Base-by-base conservation (phyloP, 2,113 vertebrate genomes). In the Caretta caretta region DNA sequence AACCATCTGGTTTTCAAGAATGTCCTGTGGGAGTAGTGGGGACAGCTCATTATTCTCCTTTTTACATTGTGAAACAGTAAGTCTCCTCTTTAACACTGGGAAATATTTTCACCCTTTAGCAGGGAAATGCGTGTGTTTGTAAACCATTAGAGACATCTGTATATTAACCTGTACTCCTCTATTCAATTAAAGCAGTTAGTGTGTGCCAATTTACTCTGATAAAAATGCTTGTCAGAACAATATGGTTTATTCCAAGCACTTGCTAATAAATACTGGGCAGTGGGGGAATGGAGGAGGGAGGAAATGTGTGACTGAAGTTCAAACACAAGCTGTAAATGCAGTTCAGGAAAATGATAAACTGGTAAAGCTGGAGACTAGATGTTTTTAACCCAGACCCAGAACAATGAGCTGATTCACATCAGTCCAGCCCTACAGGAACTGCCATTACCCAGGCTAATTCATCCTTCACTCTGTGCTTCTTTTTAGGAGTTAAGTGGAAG, bases 161-260 rank as follows among this genome's bases (percentile, higher is more conserved):
- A 97, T 35, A 96, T 94, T 90, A 96, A 95, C 90, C 94, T 95
- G 93, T 72, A 57, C 53, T 94, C 87, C 57, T 97, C 91, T 86
- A 94, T 94, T 96, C 94, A 97, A 94, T 96, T 97, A 91, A 95
- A 93, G 91, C 84, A 89, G 81, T 91, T 92, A 89, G 48, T 81
- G 90, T 54, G 57, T 95, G 93, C 82, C 92, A 97, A 89, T 97
- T 97, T 96, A 94, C 82, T 80, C 94, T 93, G 94, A 97, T 96
- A 91, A 90, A 97, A 97, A 94, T 90, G 89, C 94, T 96, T 96
- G 92, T 95, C 94, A 84, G 95, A 96, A 97, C 95, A 97, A 94
- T 92, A 91, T 31, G 88, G 57, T 97, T 96, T 97, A 93, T 97
- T 96, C 96, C 65, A 95, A 94, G 93, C 84, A 90, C 94, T 93